These are phyloP conservation scores for Saimiri boliviensis DNA, from an alignment of 2,113 vertebrate genomes.

Conservation along the genomic window DNA sequence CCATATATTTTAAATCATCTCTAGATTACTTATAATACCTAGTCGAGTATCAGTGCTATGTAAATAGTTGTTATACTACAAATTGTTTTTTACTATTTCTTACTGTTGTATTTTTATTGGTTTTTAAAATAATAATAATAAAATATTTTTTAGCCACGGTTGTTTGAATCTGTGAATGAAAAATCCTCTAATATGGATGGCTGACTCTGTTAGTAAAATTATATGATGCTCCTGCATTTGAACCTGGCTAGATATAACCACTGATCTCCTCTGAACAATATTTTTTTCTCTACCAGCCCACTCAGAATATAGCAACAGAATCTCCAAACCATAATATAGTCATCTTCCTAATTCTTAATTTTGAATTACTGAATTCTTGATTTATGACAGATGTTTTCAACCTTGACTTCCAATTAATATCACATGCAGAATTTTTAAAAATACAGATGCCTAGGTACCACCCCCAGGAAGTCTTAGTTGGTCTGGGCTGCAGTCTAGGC, in stretches of 20 bases:
- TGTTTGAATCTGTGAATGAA: not conserved
- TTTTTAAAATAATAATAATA: not conserved
- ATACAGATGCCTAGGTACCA: not conserved
- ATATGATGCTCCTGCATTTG: not conserved
- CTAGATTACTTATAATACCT: not conserved
- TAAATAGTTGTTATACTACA: not conserved
- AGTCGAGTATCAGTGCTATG: not conserved
- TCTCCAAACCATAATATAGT: not conserved
- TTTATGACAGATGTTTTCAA: not conserved
- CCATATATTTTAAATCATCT: not conserved
- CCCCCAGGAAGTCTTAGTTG: not conserved
- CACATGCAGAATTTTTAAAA: not conserved
- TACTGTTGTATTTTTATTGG: not conserved
- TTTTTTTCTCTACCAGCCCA: not conserved
- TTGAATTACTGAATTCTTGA: not conserved
- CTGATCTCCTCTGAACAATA: not conserved
- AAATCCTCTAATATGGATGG: not conserved
- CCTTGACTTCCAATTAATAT: not conserved
- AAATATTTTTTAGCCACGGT: not conserved
- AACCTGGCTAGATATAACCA: not conserved
- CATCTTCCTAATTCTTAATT: not conserved
- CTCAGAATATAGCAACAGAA: not conserved
- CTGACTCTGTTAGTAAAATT: not conserved
- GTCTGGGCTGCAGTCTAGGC: not conserved
- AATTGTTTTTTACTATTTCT: not conserved